Evolutionary conservation across 2,888 invertebrate species (phyloP).

Genomic region (Tachina lurida): DNA sequence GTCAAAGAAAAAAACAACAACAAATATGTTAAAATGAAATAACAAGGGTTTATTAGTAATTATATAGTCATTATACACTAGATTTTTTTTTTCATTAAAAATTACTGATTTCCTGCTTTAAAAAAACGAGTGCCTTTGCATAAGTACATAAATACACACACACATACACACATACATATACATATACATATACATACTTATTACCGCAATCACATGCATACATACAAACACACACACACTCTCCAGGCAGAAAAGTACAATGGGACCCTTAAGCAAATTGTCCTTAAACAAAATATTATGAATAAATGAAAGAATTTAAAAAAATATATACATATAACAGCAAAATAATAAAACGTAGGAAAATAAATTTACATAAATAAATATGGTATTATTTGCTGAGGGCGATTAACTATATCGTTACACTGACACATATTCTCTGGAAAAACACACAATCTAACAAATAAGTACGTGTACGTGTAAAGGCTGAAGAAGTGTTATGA

Average conservation of each 20-base stretch:
- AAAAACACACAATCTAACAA: neutral
- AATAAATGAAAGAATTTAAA: conserved; percentile 23
- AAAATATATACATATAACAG: too few relatives aligned
- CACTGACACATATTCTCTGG: neutral
- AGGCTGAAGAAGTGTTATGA: neutral
- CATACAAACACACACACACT: neutral
- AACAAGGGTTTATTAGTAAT: conserved; percentile 54
- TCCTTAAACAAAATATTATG: conserved; percentile 50
- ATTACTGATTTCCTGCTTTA: conserved; percentile 24
- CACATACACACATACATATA: neutral
- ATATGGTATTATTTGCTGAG: conserved; percentile 20
- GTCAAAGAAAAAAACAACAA: neutral
- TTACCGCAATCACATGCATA: neutral
- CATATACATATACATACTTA: neutral
- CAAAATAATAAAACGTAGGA: conserved; percentile 7
- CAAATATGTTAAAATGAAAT: conserved; percentile 18
- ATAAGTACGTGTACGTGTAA: neutral
- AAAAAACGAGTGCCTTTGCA: neutral
- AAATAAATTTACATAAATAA: neutral
- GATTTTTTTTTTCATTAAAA: neutral
- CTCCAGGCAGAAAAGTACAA: neutral
- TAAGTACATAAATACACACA: neutral
- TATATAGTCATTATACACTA: conserved; percentile 39
- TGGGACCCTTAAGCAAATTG: conserved; percentile 54
- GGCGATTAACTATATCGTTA: conserved; percentile 36